A percentile compares a stretch with the other conserved stretches of the same genome.
Evolutionary conservation across 2,113 vertebrate species (phyloP).

Genomic region (Acanthisitta chloris): DNA sequence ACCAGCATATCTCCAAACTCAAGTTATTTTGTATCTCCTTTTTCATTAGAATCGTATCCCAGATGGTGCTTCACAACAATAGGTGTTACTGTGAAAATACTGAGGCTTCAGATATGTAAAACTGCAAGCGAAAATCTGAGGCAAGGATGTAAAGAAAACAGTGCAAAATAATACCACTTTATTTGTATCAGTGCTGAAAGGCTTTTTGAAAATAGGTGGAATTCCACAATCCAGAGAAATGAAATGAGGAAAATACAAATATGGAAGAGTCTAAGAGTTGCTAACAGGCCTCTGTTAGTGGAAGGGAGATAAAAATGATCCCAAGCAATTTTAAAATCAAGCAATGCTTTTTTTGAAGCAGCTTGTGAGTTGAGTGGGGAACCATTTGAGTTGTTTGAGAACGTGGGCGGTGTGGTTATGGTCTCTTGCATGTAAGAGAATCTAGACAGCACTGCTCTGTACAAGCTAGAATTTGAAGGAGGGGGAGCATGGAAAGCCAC

Average conservation of each 20-base stretch:
- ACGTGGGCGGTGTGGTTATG: background rate
- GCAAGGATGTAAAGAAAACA: background rate
- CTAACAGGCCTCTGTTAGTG: background rate
- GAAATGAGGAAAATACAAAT: background rate
- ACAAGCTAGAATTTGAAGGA: background rate
- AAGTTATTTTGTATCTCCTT: constrained; percentile 51
- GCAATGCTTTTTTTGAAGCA: background rate
- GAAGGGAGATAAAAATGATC: background rate
- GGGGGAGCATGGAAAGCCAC: background rate
- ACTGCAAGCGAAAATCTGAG: constrained; percentile 23
- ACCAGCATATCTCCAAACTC: constrained; percentile 28
- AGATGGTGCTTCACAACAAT: constrained; percentile 60
- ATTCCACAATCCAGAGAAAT: background rate
- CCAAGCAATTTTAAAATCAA: background rate
- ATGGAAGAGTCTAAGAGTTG: background rate
- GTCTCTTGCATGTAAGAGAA: background rate
- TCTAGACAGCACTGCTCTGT: background rate
- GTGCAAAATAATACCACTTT: background rate
- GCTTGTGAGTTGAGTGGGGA: background rate
- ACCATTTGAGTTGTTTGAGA: background rate
- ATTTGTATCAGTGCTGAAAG: background rate
- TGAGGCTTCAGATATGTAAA: constrained; percentile 50
- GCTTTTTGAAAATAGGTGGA: background rate
- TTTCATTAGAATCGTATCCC: constrained; percentile 52
- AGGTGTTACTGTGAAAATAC: constrained; percentile 55